Base-by-base conservation (phyloP, 2,888 invertebrate genomes). In the Sphinx pinastri region DNA sequence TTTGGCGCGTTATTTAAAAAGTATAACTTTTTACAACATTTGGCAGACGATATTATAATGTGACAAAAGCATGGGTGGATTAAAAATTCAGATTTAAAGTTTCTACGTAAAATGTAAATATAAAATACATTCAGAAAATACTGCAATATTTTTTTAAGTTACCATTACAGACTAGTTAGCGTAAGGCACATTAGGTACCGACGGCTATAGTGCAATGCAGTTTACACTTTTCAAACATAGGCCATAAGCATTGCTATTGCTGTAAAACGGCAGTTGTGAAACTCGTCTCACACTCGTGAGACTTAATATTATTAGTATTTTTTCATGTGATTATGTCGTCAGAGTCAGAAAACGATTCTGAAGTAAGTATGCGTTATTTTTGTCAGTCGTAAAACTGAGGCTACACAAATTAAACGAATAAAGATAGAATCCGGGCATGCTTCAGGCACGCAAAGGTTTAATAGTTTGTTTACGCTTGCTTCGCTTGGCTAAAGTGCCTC, bases 401-500 rank as follows among this genome's bases (percentile, higher is more conserved):
- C 57, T 74, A 77, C 73, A 80, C 75, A 79, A 84, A 84, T 84
- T 80, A 81, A 84, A 81, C 78, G 75, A 81, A 78, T 80, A 83
- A 80, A 83, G 77, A 85, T 85, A 81, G 76, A 74, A 80, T 78
- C 77, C 76, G 77, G 78, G 75, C 75, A 80, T 82, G 83, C 81
- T 82, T 81, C 63, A 75, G 76, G 77, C 92, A 92, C 92, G 93
- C 92, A 88, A 90, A 74, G 79, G 76, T 84, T 84, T 89, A 90
- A 89, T 90, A 85, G 83, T 90, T 90, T 88, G 88, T 92, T 91
- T 91, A 91, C 88, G 91, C 92, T 90, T 88, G 85, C 86, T 87
- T 87, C 71, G 84, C 83, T 85, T 86, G 81, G 81, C 84, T 85
- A 84, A 90, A 89, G 88, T 86, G 86, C 84, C 84, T 84, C 79